Evolutionary conservation across 64 coral and sea anemone genomes (phyloP).

Genomic region (Porites lutea): DNA sequence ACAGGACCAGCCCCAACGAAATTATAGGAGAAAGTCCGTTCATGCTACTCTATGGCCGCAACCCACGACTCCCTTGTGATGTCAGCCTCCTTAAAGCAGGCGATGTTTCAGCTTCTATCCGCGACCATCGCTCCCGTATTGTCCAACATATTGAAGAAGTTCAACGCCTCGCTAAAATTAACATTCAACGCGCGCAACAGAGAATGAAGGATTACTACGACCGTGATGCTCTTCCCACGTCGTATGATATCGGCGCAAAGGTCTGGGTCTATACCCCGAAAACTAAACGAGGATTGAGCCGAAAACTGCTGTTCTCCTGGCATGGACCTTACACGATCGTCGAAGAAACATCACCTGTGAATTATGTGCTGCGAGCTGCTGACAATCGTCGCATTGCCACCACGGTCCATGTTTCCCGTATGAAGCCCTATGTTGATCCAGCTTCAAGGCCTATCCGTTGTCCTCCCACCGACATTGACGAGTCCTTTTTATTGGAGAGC

Average conservation of each 20-base stretch:
- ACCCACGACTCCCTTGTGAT: slow-evolving; percentile 1
- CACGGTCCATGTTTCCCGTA: slow-evolving; percentile 38
- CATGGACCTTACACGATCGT: slow-evolving; percentile 44
- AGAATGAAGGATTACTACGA: slow-evolving; percentile 53
- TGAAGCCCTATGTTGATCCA: slow-evolving; percentile 60
- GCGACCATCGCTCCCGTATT: slow-evolving; percentile 3
- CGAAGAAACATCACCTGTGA: neutral
- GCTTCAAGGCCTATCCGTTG: neutral
- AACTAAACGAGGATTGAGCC: slow-evolving; percentile 10
- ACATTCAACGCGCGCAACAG: slow-evolving; percentile 40
- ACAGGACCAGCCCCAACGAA: neutral
- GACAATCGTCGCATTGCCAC: slow-evolving; percentile 15
- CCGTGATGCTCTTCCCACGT: neutral
- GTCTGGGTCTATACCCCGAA: slow-evolving; percentile 67
- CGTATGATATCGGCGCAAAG: slow-evolving; percentile 4
- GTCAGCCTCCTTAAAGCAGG: neutral
- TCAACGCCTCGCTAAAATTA: neutral
- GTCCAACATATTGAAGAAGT: slow-evolving; percentile 12
- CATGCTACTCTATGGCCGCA: slow-evolving; percentile 24
- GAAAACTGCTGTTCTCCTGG: slow-evolving; percentile 32
- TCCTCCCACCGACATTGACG: neutral
- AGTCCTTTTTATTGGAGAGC: neutral
- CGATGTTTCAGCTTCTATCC: neutral
- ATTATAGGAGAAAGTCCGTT: slow-evolving; percentile 27
- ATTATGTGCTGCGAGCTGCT: slow-evolving; percentile 43